A percentile compares a stretch with the other conserved stretches of the same genome.
Evolutionary conservation across 2,888 invertebrate genomes (phyloP).

Genomic region (Morpho deidamia): DNA sequence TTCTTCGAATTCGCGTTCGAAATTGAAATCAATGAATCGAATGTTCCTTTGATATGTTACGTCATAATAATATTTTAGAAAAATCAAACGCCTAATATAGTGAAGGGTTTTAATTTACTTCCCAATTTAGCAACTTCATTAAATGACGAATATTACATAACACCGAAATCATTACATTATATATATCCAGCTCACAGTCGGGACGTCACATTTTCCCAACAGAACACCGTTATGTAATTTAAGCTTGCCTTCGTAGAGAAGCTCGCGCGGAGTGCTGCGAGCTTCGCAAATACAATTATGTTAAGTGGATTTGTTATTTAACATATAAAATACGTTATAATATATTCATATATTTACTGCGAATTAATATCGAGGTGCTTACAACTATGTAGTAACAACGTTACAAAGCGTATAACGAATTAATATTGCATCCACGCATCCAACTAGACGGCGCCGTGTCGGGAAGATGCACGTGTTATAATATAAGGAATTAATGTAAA

Average conservation of each 20-base stretch:
- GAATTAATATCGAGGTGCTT: background rate
- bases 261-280: constrained; percentile 7
- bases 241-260: constrained; percentile 6
- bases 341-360: background rate
- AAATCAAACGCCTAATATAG: background rate
- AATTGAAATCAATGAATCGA: no score
- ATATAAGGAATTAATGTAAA: no score
- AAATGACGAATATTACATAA: background rate
- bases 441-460: no score
- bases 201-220: background rate
- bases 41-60: no score
- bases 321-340: constrained; percentile 9
- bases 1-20: no score
- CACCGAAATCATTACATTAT: background rate
- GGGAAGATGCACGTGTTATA: no score
- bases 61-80: no score
- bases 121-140: background rate
- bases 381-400: background rate
- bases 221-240: background rate
- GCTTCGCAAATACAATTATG: constrained; percentile 20
- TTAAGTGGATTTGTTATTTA: constrained; percentile 19
- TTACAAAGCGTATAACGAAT: background rate
- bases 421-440: background rate
- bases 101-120: background rate
- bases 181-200: background rate